These are phyloP conservation scores for Pomacea maculata DNA, from an alignment of 1,140 invertebrate species.

Conservation along the genomic window DNA sequence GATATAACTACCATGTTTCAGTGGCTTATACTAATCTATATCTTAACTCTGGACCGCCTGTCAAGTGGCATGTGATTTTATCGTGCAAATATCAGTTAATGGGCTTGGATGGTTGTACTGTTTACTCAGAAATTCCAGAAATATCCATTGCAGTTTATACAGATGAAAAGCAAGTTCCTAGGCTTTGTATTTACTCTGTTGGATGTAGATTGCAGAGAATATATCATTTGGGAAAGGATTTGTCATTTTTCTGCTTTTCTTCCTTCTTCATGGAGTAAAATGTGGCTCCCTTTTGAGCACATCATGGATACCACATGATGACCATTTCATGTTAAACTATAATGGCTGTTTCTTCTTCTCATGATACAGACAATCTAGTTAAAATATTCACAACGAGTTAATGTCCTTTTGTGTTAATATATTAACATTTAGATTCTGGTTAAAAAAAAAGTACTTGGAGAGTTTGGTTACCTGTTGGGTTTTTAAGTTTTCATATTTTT, in stretches of 20 bases:
- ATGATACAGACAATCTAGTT: conserved; percentile 54
- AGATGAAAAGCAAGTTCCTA: neutral
- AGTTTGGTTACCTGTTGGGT: conserved; percentile 10
- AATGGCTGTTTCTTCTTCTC: conserved; percentile 26
- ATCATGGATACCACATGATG: conserved; percentile 42
- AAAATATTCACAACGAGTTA: conserved; percentile 53
- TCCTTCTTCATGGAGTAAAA: conserved; percentile 32
- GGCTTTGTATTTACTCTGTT: neutral
- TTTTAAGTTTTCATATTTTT: neutral
- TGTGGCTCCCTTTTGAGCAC: conserved; percentile 62
- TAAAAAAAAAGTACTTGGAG: conserved; percentile 22
- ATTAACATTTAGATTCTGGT: conserved; percentile 14
- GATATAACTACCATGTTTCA: conserved; percentile 5
- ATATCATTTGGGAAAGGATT: conserved; percentile 13
- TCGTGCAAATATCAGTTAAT: conserved; percentile 8
- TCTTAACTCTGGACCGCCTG: conserved; percentile 6
- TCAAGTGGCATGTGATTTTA: neutral
- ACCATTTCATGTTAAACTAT: conserved; percentile 34
- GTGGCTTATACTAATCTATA: conserved; percentile 14
- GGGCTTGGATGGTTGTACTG: neutral
- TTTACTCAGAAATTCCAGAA: conserved; percentile 21
- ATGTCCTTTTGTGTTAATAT: conserved; percentile 25
- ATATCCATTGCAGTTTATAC: conserved; percentile 6
- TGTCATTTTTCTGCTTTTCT: conserved; percentile 30
- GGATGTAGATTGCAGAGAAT: neutral